Evolutionary conservation across 2,113 vertebrate species (phyloP).

Genomic region (Okapia johnstoni): DNA sequence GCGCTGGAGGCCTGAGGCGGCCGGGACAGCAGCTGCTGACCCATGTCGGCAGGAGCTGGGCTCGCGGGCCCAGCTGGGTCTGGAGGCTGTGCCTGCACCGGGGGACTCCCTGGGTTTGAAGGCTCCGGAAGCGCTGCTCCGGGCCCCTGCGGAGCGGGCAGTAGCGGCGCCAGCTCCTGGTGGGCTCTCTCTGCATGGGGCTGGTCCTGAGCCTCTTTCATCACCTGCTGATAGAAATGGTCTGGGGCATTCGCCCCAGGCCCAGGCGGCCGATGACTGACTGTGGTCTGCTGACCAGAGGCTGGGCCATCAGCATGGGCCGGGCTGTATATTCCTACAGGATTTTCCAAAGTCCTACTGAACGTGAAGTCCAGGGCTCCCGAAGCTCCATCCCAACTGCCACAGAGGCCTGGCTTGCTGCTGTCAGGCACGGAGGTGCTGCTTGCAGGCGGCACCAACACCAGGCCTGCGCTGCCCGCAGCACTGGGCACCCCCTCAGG

Average conservation of each 20-base stretch:
- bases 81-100: constrained; percentile 33
- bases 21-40: constrained; percentile 33
- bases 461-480: constrained; percentile 18
- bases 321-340: constrained; percentile 54
- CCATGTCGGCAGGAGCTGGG: neutral
- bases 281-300: constrained; percentile 53
- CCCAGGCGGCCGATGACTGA: constrained; percentile 26
- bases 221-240: constrained; percentile 95
- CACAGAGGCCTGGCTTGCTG: neutral
- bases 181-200: constrained; percentile 60
- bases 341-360: constrained; percentile 77
- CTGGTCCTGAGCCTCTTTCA: constrained; percentile 85
- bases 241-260: constrained; percentile 77
- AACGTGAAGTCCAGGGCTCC: constrained; percentile 89
- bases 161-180: constrained; percentile 57
- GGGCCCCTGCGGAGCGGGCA: constrained; percentile 21
- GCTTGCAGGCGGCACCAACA: constrained; percentile 4
- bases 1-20: constrained; percentile 30
- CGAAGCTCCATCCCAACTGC: constrained; percentile 35
- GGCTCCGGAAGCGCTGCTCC: neutral
- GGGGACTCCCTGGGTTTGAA: constrained; percentile 64
- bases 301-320: constrained; percentile 59
- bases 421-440: neutral
- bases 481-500: constrained; percentile 55
- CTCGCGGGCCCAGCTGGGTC: constrained; percentile 26